Conservation (phyloP, 2,888 invertebrate genomes). For the Sepioteuthis lessoniana region DNA sequence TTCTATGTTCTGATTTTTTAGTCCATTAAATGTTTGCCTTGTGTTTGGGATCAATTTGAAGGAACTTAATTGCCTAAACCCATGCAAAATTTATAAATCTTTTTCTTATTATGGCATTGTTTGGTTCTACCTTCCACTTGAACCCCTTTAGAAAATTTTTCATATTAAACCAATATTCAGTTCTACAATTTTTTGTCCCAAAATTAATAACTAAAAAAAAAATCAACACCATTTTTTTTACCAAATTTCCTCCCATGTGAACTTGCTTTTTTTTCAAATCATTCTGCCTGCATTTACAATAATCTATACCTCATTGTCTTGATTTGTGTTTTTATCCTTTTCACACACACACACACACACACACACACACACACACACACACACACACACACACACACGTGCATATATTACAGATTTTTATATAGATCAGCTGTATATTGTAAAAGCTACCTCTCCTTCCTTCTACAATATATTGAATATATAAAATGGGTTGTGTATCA, state of each 20-base stretch:
- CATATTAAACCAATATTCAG: neutral
- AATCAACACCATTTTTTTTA: neutral
- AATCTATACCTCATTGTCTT: neutral
- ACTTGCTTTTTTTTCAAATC: neutral
- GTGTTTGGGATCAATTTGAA: neutral
- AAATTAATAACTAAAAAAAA: neutral
- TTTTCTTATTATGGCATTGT: neutral
- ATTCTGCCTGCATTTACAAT: neutral
- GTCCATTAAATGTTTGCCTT: neutral
- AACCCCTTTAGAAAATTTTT: neutral
- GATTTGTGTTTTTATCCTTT: neutral
- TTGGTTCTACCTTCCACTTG: neutral
- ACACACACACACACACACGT: neutral
- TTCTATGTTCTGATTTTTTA: neutral
- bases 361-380: neutral
- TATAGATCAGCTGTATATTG: neutral
- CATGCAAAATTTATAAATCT: neutral
- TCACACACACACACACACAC: too few species aligned
- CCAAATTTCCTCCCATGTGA: neutral
- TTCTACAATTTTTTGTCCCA: neutral
- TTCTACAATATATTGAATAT: neutral
- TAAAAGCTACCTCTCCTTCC: neutral
- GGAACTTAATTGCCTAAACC: neutral
- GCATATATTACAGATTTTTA: neutral
- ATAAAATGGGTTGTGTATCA: constrained; percentile 19